Conservation (phyloP, 2,797 vertebrate genomes). For the Amniataba percoides region DNA sequence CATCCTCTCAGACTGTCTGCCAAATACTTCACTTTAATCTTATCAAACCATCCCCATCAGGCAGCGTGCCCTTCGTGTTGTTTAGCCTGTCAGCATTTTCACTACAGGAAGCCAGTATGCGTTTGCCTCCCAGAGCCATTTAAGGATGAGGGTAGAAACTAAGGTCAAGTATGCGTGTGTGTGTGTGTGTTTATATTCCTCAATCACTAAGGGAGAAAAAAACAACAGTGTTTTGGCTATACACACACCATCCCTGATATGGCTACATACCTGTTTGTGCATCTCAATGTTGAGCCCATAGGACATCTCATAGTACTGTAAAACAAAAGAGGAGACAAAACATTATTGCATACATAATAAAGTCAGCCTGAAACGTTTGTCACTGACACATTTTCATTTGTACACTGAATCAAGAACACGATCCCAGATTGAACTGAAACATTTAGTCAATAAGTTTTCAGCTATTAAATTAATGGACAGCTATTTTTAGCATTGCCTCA, state of each 20-base stretch:
- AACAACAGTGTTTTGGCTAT: slow-evolving; percentile 58
- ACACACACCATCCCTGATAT: slow-evolving; percentile 58
- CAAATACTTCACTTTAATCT: slow-evolving; percentile 89
- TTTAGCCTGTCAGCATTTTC: slow-evolving; percentile 84
- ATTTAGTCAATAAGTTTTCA: too few species aligned
- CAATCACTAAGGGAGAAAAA: slow-evolving; percentile 37
- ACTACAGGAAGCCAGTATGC: slow-evolving; percentile 72
- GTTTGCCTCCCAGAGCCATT: slow-evolving; percentile 64
- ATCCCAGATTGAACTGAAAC: neutral
- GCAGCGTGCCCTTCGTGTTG: slow-evolving; percentile 74
- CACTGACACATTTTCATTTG: neutral
- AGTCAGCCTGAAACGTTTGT: neutral
- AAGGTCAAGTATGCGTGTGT: slow-evolving; percentile 66
- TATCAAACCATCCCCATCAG: slow-evolving; percentile 89
- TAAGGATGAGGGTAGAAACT: slow-evolving; percentile 73
- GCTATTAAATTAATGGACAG: too few species aligned
- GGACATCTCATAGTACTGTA: slow-evolving; percentile 98
- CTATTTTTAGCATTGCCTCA: too few species aligned
- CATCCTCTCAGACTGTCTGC: slow-evolving; percentile 79
- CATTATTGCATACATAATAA: slow-evolving; percentile 6
- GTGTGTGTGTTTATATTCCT: slow-evolving; percentile 53
- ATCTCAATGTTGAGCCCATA: slow-evolving; percentile 99
- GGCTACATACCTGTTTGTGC: slow-evolving; percentile 97
- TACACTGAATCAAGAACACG: neutral
- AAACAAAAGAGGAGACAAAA: slow-evolving; percentile 31